A percentile compares a stretch with the other conserved stretches of the same genome.
Evolutionary conservation across 2,113 vertebrate genomes (phyloP).

Genomic region (Alethe diademata): DNA sequence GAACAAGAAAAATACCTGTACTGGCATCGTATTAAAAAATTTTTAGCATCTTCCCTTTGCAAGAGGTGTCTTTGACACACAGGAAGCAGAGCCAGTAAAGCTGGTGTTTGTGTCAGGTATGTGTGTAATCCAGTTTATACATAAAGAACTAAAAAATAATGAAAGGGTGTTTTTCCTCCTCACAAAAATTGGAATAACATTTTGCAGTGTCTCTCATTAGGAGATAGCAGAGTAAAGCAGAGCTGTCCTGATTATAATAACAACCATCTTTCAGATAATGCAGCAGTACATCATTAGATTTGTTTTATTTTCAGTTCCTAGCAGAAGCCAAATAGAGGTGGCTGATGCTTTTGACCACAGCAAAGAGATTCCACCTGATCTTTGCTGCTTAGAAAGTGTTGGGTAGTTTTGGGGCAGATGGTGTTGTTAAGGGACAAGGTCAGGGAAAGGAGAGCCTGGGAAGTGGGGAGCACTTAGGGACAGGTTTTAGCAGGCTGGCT

Average conservation of each 20-base stretch:
- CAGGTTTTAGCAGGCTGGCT: background rate
- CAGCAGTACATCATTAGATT: slow-evolving; percentile 27
- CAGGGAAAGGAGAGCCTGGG: fast-evolving
- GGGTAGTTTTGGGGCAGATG: background rate
- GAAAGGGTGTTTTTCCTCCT: background rate
- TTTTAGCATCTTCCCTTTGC: background rate
- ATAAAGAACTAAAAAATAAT: background rate
- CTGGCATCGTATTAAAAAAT: background rate
- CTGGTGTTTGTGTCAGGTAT: background rate
- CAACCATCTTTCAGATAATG: slow-evolving; percentile 40
- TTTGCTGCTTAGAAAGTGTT: background rate
- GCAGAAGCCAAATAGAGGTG: background rate
- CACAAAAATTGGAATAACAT: background rate
- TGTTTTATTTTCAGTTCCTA: slow-evolving; percentile 27
- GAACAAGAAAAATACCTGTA: background rate
- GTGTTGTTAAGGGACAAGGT: fast-evolving
- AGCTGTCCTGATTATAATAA: slow-evolving; percentile 55
- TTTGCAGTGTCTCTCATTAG: slow-evolving; percentile 41
- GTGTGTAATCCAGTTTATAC: background rate
- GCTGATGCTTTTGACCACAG: background rate
- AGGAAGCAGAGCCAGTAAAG: background rate
- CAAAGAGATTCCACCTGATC: background rate
- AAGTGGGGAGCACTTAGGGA: background rate
- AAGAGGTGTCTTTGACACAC: background rate
- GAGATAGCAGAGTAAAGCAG: background rate